Conservation (phyloP, 2,113 vertebrate species). For the Phyllopteryx taeniolatus region DNA sequence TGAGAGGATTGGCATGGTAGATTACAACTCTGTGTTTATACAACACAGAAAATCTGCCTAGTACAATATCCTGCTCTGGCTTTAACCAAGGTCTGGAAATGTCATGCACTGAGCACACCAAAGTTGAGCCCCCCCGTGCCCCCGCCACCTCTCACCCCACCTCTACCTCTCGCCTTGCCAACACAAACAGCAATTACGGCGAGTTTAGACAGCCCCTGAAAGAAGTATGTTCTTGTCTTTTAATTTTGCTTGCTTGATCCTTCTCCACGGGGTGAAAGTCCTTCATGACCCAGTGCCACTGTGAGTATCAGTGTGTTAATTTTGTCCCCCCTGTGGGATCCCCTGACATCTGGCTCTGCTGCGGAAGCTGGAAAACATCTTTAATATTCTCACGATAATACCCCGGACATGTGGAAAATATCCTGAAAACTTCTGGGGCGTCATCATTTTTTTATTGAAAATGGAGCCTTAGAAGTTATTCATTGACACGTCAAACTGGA, state of each 20-base stretch:
- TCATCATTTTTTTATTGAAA: conserved; percentile 75
- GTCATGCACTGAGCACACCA: conserved; percentile 78
- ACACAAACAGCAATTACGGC: conserved; percentile 89
- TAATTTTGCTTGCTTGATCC: conserved; percentile 47
- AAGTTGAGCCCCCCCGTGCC: conserved; percentile 65
- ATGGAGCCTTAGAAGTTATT: conserved; percentile 58
- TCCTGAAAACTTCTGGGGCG: conserved; percentile 82
- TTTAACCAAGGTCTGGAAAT: conserved; percentile 84
- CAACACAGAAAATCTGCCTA: conserved; percentile 80
- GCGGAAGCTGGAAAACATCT: conserved; percentile 89
- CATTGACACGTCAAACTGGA: neutral
- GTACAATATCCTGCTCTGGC: conserved; percentile 82
- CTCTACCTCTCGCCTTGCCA: conserved; percentile 72
- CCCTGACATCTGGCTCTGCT: conserved; percentile 86
- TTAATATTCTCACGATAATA: conserved; percentile 90
- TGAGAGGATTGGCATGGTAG: conserved; percentile 71
- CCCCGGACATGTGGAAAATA: conserved; percentile 92
- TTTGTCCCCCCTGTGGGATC: conserved; percentile 82
- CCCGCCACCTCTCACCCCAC: conserved; percentile 40
- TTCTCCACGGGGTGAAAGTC: conserved; percentile 51
- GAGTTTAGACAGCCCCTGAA: conserved; percentile 79
- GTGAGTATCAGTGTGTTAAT: conserved; percentile 82
- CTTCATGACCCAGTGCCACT: conserved; percentile 78
- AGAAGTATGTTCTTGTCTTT: conserved; percentile 80
- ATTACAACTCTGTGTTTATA: conserved; percentile 83